Evolutionary conservation across 2,113 vertebrate genomes (phyloP), one percentile per base, ranked within the genome.

Genomic region (Limanda limanda): DNA sequence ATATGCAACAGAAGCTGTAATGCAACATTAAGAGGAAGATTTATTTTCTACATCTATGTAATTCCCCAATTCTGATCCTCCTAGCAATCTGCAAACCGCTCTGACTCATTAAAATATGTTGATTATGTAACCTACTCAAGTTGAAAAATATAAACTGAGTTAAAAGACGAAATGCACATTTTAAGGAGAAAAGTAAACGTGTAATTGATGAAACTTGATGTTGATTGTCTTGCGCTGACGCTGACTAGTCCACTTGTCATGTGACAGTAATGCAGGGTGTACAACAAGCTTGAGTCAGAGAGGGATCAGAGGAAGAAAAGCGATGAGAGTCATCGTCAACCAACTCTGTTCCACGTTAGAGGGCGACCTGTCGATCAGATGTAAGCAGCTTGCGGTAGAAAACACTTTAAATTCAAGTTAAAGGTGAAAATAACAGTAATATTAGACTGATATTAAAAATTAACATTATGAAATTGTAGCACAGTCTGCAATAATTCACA

Each of bases 291-390:
- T 24, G 56, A 58, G 31, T 31, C 31, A 31, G 31, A 31, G 35
- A 47, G 60, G 56, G 84, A 79, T 80, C 67, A 71, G 47, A n/a
- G 42, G 54, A 56, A 59, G 61, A 71, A 65, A 37, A 81, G n/a
- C 61, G 23, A 74, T 68, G 54, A 78, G 23, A 67, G 42, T 67
- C 47, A 10, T 74, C 5, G 21, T 56, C 56, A 42, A 56, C 2
- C 56, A 25, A n/a, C 60, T 65, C 24, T 18, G 13, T 20, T 60
- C 48, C 20, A 45, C 21, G 59, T 27, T 14, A 68, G n/a, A 37
- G 35, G 14, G 63, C 55, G 37, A 21, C 14, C 65, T 47, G 58
- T n/a, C 18, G 23, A 24, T 23, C 25, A 66, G 42, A 66, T 54
- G 31, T 23, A 1, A 56, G 21, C 63, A 37, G 35, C 40, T 18